phyloP scores from a whole-genome alignment of 2,888 invertebrate species.

The Danaus chrysippus region DNA sequence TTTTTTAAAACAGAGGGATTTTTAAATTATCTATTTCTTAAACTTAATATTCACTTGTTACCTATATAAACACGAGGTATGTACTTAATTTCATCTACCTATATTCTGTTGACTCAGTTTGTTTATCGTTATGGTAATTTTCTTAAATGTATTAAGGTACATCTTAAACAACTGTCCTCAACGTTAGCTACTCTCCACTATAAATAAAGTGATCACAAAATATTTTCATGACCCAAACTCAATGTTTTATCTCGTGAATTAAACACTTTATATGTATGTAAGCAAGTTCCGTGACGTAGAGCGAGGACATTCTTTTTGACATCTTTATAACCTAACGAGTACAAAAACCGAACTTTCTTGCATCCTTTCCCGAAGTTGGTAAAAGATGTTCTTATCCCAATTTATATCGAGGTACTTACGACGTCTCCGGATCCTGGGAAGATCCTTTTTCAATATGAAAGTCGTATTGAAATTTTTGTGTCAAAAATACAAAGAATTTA shows the following conservation, averaged over 20 bases:
- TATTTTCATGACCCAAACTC: no score
- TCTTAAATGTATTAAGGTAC: conserved; percentile 8
- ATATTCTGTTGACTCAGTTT: not conserved
- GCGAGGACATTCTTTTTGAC: not conserved
- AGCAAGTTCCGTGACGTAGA: no score
- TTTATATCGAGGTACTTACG: conserved; percentile 5
- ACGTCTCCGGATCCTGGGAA: not conserved
- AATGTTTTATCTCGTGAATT: no score
- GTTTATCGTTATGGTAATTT: conserved; percentile 6
- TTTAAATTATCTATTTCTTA: no score
- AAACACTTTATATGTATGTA: no score
- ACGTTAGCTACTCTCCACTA: not conserved
- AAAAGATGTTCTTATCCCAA: conserved; percentile 2
- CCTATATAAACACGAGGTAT: no score
- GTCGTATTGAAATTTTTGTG: not conserved
- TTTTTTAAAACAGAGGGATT: no score
- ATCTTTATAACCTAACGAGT: not conserved
- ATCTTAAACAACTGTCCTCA: conserved; percentile 3
- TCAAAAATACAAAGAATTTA: conserved; percentile 8
- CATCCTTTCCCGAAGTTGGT: conserved; percentile 5
- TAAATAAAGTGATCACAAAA: no score
- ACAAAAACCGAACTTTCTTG: not conserved
- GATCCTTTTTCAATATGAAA: not conserved
- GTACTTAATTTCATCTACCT: no score
- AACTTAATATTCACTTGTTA: no score